phyloP scores from a whole-genome alignment of 23 tunicate species.

The Ciona savignyi region DNA sequence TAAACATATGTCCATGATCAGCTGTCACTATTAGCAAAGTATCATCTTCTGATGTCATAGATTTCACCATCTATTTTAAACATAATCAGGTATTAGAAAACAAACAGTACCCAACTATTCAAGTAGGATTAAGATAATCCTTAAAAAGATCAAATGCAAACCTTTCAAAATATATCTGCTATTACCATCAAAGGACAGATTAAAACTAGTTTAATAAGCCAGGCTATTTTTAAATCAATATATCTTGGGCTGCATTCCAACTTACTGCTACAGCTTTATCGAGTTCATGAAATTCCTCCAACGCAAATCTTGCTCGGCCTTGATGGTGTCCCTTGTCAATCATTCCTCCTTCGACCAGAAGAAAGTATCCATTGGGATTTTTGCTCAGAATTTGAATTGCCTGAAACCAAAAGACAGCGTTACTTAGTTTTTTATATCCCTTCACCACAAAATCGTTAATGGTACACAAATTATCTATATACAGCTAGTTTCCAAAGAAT shows the following conservation, averaged over 20 bases:
- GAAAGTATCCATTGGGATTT: slow-evolving; percentile 51
- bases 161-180: too few species aligned
- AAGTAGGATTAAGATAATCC: too few species aligned
- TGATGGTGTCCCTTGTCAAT: slow-evolving; percentile 73
- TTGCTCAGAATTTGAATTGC: slow-evolving; percentile 58
- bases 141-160: too few species aligned
- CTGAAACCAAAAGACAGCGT: slow-evolving; percentile 9
- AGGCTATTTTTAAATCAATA: too few species aligned
- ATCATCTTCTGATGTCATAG: slow-evolving; percentile 38
- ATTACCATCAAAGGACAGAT: too few species aligned
- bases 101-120: too few species aligned
- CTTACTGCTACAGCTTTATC: slow-evolving; percentile 48
- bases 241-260: too few species aligned
- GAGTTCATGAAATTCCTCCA: slow-evolving; percentile 49
- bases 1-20: slow-evolving; percentile 76
- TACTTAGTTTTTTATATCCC: neutral
- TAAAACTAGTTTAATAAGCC: too few species aligned
- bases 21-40: slow-evolving; percentile 62
- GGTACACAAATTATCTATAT: neutral
- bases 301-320: slow-evolving; percentile 35
- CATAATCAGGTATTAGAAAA: too few species aligned
- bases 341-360: slow-evolving; percentile 68
- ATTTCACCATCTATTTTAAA: slow-evolving; percentile 22
- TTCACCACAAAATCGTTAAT: neutral
- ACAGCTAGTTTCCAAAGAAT: neutral